Evolutionary conservation across 2,113 vertebrate genomes (phyloP), one percentile per base, ranked within the genome.

Genomic region (Saguinus midas): DNA sequence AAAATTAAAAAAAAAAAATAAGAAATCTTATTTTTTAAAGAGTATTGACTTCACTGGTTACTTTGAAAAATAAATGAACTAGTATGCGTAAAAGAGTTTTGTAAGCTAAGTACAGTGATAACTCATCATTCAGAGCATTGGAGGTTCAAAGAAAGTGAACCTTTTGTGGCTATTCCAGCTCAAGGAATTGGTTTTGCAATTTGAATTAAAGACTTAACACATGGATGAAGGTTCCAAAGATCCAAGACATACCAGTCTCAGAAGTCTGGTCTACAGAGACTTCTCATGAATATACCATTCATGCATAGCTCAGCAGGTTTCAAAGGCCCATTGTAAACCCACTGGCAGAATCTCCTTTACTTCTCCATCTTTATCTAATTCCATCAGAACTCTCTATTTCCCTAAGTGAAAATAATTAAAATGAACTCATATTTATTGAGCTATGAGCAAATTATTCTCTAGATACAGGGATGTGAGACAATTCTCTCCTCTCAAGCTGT

Each of bases 281-380:
- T 5, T n/a, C 35, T 66, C 2, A 1, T 20, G 35, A 35, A 35
- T 6, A n/a, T 13, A 0, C 6, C 9, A 23, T 8, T 8, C 6
- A 1, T 0, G 8, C n/a, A 12, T 0, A 14, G 64, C 58, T 43
- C 40, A 6, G 18, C 23, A 5, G 0, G 29, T 20, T 37, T 52
- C 40, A 17, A 20, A 11, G 1, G 20, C 0, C 27, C 17, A 1
- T 0, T 21, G 68, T 6, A 32, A 16, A 35, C 14, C 13, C 14
- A 21, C 1, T 5, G 2, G 5, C 3, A 9, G 43, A 1, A 6
- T 6, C 16, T 52, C 11, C 20, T n/a, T 7, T 16, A 0, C 12
- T 35, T 10, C 52, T 37, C 32, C n/a, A 3, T 32, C 61, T 9
- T 0, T 1, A 6, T 35, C 29, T 29, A 3, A 29, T 78, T 18